Base-by-base conservation (phyloP, 2,113 vertebrate species). In the Daboia siamensis region DNA sequence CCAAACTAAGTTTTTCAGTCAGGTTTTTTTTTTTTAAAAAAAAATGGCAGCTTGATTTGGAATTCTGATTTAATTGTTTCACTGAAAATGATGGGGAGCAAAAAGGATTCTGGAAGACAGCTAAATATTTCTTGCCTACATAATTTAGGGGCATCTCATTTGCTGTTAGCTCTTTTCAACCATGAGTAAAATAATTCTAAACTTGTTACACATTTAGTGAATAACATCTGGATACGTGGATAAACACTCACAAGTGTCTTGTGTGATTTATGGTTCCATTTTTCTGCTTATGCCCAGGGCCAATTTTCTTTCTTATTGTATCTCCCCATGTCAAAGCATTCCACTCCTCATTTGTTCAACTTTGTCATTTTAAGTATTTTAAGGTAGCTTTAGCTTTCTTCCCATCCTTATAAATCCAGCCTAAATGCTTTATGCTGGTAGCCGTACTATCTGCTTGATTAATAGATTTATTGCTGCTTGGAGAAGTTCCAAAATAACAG, bases 211-310 rank as follows among this genome's bases (percentile, higher is more conserved):
- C 48, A 57, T 91, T 94, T 96, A 97, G 74, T 93, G 59, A 95
- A 94, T 88, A 97, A 95, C 95, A 97, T 95, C 95, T 95, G 95
- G 96, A 97, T 93, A 33, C 90, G 95, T 90, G 94, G 95, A 96
- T 97, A 96, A 97, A 97, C 96, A 96, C 94, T 57, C 88, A 96
- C 90, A 95, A 91, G 93, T 96, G 94, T 97, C 95, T 95, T 91
- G 5, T 9, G 86, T 96, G 96, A 97, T 96, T 97, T 96, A 97
- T 96, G 89, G 94, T 93, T 95, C 95, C 91, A 93, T 91, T 97
- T 97, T 95, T 96, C 93, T 96, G 94, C 92, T 91, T 93, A 94
- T 96, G 96, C 93, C 92, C 6, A 0, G 91, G 92, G 91, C 93
- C 96, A 93, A 94, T 89, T 96, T 94, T 87, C 80, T 85, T 20